phyloP scores from a whole-genome alignment of 2,888 invertebrate species.

The Danaus chrysippus region DNA sequence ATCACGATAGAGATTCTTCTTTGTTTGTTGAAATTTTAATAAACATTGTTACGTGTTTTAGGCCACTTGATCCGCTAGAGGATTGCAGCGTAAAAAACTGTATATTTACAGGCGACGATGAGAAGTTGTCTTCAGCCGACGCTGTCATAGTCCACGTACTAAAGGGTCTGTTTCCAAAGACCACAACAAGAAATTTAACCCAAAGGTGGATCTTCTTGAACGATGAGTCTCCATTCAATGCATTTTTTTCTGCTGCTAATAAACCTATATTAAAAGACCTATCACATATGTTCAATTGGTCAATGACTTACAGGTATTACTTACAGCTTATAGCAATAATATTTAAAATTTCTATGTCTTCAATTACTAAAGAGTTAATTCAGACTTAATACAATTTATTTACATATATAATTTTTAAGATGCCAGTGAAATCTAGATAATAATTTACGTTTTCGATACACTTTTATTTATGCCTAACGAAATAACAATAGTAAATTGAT shows the following conservation, averaged over 20 bases:
- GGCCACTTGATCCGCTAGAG: conserved; percentile 71
- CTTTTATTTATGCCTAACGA: too few relatives aligned
- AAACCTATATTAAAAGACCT: conserved; percentile 58
- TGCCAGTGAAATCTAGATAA: too few relatives aligned
- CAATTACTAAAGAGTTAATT: not conserved
- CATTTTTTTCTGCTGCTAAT: conserved; percentile 65
- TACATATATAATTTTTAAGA: too few relatives aligned
- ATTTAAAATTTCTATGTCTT: not conserved
- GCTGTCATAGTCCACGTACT: conserved; percentile 81
- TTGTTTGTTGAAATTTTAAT: not conserved
- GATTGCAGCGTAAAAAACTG: conserved; percentile 82
- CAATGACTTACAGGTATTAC: conserved; percentile 81
- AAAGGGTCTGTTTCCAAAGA: conserved; percentile 43
- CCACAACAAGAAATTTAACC: conserved; percentile 42
- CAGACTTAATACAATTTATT: too few relatives aligned
- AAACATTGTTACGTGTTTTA: conserved; percentile 40
- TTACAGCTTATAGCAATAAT: not conserved
- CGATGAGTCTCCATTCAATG: conserved; percentile 82
- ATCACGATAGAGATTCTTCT: too few relatives aligned
- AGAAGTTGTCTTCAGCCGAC: conserved; percentile 74
- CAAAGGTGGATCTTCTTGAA: conserved; percentile 86
- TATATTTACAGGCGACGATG: conserved; percentile 75
- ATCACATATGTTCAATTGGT: conserved; percentile 84
- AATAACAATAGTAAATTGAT: too few relatives aligned
- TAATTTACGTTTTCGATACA: too few relatives aligned